Conservation (phyloP, 2,113 vertebrate species). For the Tretioscincus oriximinensis region DNA sequence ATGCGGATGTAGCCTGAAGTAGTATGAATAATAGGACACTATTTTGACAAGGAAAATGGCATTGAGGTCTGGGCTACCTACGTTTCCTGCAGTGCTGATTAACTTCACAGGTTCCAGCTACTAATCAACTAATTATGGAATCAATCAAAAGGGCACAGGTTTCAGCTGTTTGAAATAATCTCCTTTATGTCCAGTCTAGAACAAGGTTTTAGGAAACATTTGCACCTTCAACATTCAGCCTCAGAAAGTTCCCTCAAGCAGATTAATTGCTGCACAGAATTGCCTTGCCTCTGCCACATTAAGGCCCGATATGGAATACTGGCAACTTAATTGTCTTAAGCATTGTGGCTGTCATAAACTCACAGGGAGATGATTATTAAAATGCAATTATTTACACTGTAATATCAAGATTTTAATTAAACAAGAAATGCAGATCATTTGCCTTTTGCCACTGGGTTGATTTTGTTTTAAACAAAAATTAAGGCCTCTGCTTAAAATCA, state of each 20-base stretch:
- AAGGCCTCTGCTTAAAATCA: constrained; percentile 53
- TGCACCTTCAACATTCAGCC: neutral
- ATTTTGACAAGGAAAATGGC: neutral
- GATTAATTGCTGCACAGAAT: constrained; percentile 76
- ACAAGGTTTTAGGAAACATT: neutral
- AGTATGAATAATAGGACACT: neutral
- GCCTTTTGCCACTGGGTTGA: constrained; percentile 54
- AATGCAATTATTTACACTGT: constrained; percentile 78
- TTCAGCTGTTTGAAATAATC: neutral
- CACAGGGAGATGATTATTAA: constrained; percentile 79
- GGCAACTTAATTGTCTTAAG: constrained; percentile 77
- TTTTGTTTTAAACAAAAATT: constrained; percentile 53
- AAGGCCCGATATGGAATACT: constrained; percentile 62
- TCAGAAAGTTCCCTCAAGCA: constrained; percentile 64
- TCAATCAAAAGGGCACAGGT: neutral
- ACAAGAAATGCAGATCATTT: constrained; percentile 58
- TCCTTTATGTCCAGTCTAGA: neutral
- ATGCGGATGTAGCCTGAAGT: neutral
- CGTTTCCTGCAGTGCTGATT: neutral
- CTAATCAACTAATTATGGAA: neutral
- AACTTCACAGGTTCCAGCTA: neutral
- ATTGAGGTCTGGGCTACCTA: neutral
- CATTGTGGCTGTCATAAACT: constrained; percentile 69
- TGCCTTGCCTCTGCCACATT: constrained; percentile 71
- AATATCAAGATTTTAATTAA: constrained; percentile 76